These are phyloP conservation scores for Drosophila albomicans DNA, from an alignment of 1,140 invertebrate species.

Conservation along the genomic window DNA sequence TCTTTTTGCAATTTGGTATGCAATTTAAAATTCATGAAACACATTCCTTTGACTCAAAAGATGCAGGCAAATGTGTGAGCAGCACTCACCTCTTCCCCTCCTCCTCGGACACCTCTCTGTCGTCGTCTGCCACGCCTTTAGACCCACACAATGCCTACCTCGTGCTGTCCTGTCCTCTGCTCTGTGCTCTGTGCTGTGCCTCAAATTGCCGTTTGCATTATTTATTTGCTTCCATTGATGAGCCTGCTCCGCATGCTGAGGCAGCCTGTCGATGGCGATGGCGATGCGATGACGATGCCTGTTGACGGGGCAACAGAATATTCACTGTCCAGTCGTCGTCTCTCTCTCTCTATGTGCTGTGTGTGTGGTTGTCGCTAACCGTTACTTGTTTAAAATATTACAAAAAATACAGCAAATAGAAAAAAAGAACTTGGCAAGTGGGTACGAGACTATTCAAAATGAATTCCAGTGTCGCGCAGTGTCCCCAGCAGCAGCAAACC, in stretches of 20 bases:
- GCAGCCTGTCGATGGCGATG: conserved; percentile 25
- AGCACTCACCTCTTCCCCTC: conserved; percentile 8
- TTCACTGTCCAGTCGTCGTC: conserved; percentile 9
- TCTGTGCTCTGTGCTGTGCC: conserved; percentile 27
- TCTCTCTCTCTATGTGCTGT: conserved; percentile 1
- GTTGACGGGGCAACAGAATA: conserved; percentile 18
- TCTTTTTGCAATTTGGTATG: conserved; percentile 84
- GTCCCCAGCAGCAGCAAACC: background rate
- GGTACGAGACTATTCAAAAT: conserved; percentile 41
- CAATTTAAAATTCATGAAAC: conserved; percentile 84
- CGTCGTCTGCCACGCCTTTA: conserved; percentile 2
- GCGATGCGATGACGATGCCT: background rate
- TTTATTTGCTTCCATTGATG: conserved; percentile 82
- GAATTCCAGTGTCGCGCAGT: conserved; percentile 40
- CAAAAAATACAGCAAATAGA: conserved; percentile 37
- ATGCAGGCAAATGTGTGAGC: conserved; percentile 76
- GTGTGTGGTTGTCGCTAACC: conserved; percentile 41
- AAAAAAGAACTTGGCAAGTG: conserved; percentile 28
- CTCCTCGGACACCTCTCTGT: background rate
- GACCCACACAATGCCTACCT: conserved; percentile 24
- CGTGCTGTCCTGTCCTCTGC: conserved; percentile 23
- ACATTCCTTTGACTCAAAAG: conserved; percentile 83
- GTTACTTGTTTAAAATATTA: conserved; percentile 82
- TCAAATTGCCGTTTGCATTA: conserved; percentile 84
- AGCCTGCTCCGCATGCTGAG: conserved; percentile 37